Conservation (phyloP, 1,140 invertebrate species). For the Paracyclopina nana region DNA sequence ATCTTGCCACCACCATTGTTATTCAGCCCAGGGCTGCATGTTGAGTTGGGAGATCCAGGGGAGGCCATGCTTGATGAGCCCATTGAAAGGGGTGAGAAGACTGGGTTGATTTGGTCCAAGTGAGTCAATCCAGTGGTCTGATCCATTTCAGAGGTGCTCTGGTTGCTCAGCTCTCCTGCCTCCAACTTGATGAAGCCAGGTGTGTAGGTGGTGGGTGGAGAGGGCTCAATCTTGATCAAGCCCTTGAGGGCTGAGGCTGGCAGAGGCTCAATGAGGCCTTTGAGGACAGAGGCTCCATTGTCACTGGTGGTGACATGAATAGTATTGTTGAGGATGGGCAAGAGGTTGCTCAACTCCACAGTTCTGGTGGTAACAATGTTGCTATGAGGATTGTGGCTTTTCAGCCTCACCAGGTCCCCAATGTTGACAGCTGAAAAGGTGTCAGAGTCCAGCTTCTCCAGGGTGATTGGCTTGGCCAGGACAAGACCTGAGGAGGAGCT, state of each 20-base stretch:
- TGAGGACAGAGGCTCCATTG: not conserved
- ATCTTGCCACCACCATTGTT: not conserved
- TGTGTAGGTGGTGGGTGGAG: not conserved
- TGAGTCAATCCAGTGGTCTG: no score
- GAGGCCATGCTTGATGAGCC: not conserved
- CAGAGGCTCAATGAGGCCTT: constrained; percentile 11
- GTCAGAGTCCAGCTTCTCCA: not conserved
- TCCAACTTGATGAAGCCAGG: not conserved
- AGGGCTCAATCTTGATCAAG: constrained; percentile 3
- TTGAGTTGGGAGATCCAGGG: not conserved
- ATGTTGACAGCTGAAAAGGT: no score
- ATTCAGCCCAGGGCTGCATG: no score
- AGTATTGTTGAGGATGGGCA: not conserved
- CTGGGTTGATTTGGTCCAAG: no score
- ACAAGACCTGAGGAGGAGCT: not conserved
- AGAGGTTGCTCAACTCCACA: not conserved
- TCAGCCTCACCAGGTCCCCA: not conserved
- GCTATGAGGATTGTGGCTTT: not conserved
- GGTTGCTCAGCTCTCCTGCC: no score
- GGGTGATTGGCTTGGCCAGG: not conserved
- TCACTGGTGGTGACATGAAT: not conserved
- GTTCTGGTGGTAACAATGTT: not conserved
- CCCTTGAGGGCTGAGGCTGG: constrained; percentile 9
- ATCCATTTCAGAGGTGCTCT: no score
- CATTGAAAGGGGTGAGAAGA: not conserved